A percentile compares a stretch with the other conserved stretches of the same genome.
phyloP scores from a whole-genome alignment of 2,797 vertebrate species.

The Halcyon chelicuti region DNA sequence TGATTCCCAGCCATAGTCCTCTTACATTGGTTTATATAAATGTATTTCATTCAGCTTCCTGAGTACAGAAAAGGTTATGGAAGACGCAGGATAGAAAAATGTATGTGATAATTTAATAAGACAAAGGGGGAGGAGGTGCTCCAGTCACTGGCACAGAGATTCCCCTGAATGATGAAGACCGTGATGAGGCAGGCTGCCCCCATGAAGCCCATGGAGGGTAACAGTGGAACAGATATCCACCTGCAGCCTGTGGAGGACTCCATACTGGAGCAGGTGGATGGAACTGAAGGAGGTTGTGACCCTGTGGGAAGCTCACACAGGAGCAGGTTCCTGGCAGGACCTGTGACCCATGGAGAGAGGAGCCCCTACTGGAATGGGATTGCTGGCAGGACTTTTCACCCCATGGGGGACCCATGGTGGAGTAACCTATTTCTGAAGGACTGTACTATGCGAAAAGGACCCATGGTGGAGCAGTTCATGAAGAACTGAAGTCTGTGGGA shows the following conservation, averaged over 20 bases:
- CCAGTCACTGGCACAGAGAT: background rate
- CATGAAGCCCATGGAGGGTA: background rate
- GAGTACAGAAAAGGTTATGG: background rate
- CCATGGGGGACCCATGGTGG: fast-evolving
- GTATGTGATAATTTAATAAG: background rate
- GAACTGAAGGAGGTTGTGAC: too few relatives aligned
- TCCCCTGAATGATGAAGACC: background rate
- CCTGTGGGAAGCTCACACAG: too few relatives aligned
- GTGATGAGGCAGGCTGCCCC: background rate
- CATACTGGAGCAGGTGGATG: too few relatives aligned
- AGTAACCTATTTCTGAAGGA: background rate
- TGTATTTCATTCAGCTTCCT: background rate
- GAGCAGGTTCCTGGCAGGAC: too few relatives aligned
- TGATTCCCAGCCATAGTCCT: background rate
- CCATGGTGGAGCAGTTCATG: background rate
- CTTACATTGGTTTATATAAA: background rate
- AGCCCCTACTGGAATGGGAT: background rate
- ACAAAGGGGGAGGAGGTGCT: background rate
- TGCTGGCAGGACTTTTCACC: background rate
- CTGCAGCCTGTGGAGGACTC: too few relatives aligned
- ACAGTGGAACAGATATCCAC: background rate
- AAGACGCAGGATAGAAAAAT: background rate
- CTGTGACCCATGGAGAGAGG: background rate
- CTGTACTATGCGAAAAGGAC: background rate
- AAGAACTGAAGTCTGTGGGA: background rate